Conservation (phyloP, 30 jellyfish, hydroid and myxozoan genomes). For the Phacellophora camtschatica region DNA sequence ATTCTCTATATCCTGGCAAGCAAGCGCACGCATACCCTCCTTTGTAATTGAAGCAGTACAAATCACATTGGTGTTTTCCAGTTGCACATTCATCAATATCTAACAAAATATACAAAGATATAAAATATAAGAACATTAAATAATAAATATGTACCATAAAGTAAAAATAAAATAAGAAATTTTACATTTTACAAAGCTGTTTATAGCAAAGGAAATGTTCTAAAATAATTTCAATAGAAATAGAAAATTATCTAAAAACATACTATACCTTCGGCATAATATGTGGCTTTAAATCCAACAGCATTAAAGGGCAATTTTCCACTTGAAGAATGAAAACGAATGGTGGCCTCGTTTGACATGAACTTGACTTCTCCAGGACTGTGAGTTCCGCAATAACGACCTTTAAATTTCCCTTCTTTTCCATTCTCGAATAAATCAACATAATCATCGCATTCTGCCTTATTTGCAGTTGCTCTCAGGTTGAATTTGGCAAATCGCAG, state of each 20-base stretch:
- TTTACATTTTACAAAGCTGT: too few relatives aligned
- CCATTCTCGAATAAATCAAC: slow-evolving; percentile 73
- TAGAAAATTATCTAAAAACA: too few relatives aligned
- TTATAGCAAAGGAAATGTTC: too few relatives aligned
- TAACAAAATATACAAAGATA: too few relatives aligned
- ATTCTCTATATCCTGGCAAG: slow-evolving; percentile 66
- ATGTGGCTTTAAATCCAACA: slow-evolving; percentile 78
- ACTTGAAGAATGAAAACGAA: slow-evolving; percentile 71
- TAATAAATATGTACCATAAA: too few relatives aligned
- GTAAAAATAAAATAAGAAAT: too few relatives aligned
- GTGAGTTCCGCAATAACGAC: slow-evolving; percentile 81
- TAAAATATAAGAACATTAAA: too few relatives aligned
- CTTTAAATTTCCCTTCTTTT: slow-evolving; percentile 41
- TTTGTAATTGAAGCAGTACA: slow-evolving; percentile 72
- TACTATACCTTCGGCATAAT: slow-evolving; percentile 73
- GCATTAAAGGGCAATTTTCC: background rate
- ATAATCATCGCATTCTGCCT: slow-evolving; percentile 77
- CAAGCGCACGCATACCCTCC: slow-evolving; percentile 97
- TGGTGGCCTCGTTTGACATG: slow-evolving; percentile 46
- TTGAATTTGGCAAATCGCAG: slow-evolving; percentile 54
- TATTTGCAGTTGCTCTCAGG: slow-evolving; percentile 35
- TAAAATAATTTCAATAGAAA: too few relatives aligned
- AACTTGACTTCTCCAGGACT: slow-evolving; percentile 74
- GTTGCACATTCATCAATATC: slow-evolving; percentile 83
- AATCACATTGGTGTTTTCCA: slow-evolving; percentile 75